phyloP scores from a whole-genome alignment of 2,113 vertebrate species.

The Prolemur simus region DNA sequence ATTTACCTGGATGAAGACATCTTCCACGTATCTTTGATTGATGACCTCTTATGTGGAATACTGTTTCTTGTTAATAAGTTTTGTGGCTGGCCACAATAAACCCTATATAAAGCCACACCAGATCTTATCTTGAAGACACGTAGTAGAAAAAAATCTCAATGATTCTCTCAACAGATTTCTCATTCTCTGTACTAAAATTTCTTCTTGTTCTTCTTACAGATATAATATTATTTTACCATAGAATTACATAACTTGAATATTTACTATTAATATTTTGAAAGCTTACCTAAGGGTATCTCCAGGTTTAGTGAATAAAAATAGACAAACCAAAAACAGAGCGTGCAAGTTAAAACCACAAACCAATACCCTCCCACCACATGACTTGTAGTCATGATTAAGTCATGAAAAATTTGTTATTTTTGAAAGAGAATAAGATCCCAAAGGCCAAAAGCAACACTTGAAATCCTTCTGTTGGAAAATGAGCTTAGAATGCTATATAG shows the following conservation, averaged over 20 bases:
- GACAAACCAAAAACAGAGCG: neutral
- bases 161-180: neutral
- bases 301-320: slow-evolving; percentile 15
- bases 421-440: slow-evolving; percentile 19
- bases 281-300: neutral
- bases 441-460: slow-evolving; percentile 28
- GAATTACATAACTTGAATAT: neutral
- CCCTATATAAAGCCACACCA: neutral
- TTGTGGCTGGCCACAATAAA: neutral
- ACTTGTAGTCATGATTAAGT: slow-evolving; percentile 10
- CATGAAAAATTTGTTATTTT: slow-evolving; percentile 49
- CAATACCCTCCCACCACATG: neutral
- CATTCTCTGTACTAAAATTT: neutral
- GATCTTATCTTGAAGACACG: neutral
- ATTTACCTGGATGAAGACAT: neutral
- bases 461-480: slow-evolving; percentile 4
- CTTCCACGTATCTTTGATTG: neutral
- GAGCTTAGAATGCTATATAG: neutral
- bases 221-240: slow-evolving; percentile 16
- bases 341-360: slow-evolving; percentile 17
- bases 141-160: neutral
- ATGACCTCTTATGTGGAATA: neutral
- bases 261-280: slow-evolving; percentile 32
- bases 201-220: neutral
- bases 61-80: neutral